Evolutionary conservation across 2,797 vertebrate genomes (phyloP), one percentile per base, ranked within the genome.

Genomic region (Danio kyathit): DNA sequence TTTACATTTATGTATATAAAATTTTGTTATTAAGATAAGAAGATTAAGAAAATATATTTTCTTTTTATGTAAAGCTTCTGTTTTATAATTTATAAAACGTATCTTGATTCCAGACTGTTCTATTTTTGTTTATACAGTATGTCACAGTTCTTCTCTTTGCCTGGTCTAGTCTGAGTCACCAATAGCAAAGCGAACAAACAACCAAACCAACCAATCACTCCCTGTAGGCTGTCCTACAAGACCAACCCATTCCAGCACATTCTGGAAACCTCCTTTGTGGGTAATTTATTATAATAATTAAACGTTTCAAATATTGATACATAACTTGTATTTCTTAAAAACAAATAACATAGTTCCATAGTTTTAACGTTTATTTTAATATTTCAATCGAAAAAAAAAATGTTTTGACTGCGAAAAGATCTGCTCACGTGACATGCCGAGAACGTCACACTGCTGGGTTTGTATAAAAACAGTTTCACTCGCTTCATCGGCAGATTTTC

Each of bases 181-280:
- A 95, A 93, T 93, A 83, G 12, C 19, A 65, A 69, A 8, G 51
- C 84, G 88, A 87, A 93, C 88, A 93, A 94, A 94, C 91, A 94
- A 89, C 13, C 1, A 3, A 5, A 8, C 17, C 56, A 51, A 13
- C 93, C 93, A 94, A 94, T 93, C 91, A 73, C 7, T 65, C 51
- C 19, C n/a, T 21, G 57, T 51, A 60, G 59, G 57, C 76, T 80
- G 54, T 63, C 6, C 7, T 19, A 40, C 38, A 16, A 43, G 46
- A 7, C 56, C 11, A 16, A 57, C 70, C 12, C 57, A 44, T 91
- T 92, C 92, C 76, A 48, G 91, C 65, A 91, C 64, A 79, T 92
- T 94, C 92, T 88, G 10, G 83, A 86, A 2, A n/a, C 13, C 7
- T 51, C 57, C 7, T 17, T 74, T 70, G 63, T 17, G 19, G 13